Conservation (phyloP, 2,888 invertebrate genomes). For the Meghimatium bilineatum region DNA sequence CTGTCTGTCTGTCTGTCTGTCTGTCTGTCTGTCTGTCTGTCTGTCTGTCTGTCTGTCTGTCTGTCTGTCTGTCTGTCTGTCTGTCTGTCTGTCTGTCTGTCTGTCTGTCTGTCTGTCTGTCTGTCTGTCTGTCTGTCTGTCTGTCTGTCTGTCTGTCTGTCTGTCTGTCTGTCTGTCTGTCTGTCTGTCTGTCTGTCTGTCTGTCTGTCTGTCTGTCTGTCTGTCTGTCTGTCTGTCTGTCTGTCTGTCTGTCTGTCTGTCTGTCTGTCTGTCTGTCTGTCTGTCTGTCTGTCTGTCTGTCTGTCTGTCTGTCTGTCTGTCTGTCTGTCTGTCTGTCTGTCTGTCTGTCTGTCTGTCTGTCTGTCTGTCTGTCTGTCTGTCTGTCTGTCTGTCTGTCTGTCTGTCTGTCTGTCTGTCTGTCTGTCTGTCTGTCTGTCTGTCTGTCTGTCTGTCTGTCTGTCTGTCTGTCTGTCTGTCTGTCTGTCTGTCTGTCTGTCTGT, state of each 20-base stretch:
- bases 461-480: not conserved
- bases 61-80: not conserved
- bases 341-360: not conserved
- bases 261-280: not conserved
- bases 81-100: not conserved
- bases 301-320: not conserved
- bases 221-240: not conserved
- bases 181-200: not conserved
- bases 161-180: not conserved
- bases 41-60: not conserved
- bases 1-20: not conserved
- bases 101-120: not conserved
- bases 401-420: not conserved
- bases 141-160: not conserved
- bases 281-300: not conserved
- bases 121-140: not conserved
- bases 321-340: not conserved
- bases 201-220: not conserved
- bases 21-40: not conserved
- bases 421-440: not conserved
- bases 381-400: conserved; percentile 7
- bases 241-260: not conserved
- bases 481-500: not conserved
- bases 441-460: not conserved
- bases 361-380: not conserved